Percentiles rank a stretch among this genome's conserved stretches.
Evolutionary conservation across 2,888 invertebrate species (phyloP).

Genomic region (Lasioglossum morio): DNA sequence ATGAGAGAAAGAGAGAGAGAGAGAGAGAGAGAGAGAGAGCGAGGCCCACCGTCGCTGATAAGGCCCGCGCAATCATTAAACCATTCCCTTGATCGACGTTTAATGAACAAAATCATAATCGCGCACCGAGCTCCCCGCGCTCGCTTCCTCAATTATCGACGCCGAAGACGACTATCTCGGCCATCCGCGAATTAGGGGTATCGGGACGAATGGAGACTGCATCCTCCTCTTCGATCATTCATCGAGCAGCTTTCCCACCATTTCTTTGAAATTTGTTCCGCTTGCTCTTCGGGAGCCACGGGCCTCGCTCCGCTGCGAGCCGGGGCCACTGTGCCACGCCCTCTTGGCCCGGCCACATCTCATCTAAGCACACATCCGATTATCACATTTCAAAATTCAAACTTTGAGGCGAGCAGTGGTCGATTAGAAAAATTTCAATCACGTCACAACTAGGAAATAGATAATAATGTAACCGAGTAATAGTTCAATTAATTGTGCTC

Average conservation of each 20-base stretch:
- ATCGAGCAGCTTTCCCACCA: not conserved
- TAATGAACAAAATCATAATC: conserved; percentile 62
- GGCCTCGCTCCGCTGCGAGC: too few relatives aligned
- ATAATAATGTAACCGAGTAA: not conserved
- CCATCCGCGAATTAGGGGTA: conserved; percentile 48
- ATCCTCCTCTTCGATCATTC: not conserved
- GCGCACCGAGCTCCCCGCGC: conserved; percentile 52
- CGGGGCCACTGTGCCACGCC: not conserved
- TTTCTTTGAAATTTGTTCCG: not conserved
- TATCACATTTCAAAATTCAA: not conserved
- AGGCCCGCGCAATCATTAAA: conserved; percentile 59
- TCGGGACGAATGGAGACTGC: conserved; percentile 5
- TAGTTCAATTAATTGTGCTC: too few relatives aligned
- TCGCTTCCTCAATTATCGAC: conserved; percentile 59
- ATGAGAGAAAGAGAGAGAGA: too few relatives aligned
- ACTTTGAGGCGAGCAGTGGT: conserved; percentile 49
- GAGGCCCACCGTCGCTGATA: conserved; percentile 44
- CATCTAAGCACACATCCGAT: not conserved
- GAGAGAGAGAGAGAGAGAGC: not conserved
- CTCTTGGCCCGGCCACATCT: not conserved
- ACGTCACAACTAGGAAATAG: conserved; percentile 1
- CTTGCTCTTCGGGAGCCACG: not conserved
- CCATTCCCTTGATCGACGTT: conserved; percentile 60
- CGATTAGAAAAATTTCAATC: conserved; percentile 51
- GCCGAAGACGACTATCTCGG: conserved; percentile 31